These are phyloP conservation scores for Pheosia gnoma DNA, from an alignment of 2,888 invertebrate species.

Conservation along the genomic window DNA sequence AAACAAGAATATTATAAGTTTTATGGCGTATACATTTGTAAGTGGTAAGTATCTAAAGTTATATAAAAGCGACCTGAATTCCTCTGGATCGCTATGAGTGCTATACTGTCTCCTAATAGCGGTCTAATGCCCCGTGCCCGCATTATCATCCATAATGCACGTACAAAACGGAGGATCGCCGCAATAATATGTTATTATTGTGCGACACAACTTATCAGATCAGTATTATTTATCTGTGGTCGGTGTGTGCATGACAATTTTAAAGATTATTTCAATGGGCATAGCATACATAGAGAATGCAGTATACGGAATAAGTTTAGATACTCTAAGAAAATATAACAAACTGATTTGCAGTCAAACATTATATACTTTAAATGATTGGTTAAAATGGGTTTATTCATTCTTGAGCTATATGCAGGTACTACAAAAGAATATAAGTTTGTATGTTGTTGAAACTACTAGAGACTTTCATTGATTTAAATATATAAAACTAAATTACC, in stretches of 20 bases:
- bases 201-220: conserved; percentile 75
- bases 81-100: background rate
- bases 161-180: conserved; percentile 63
- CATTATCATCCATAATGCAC: conserved; percentile 52
- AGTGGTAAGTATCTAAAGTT: no score
- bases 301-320: conserved; percentile 37
- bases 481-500: no score
- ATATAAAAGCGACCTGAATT: no score
- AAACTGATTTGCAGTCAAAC: no score
- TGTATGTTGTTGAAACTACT: no score
- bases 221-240: conserved; percentile 74
- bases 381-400: no score
- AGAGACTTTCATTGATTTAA: no score
- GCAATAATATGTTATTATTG: conserved; percentile 79
- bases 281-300: conserved; percentile 65
- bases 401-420: no score
- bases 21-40: no score
- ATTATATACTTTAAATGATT: no score
- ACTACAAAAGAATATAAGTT: no score
- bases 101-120: conserved; percentile 4
- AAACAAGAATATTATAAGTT: no score
- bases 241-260: conserved; percentile 79
- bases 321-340: conserved; percentile 11
- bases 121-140: conserved; percentile 12
- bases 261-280: conserved; percentile 72